These are phyloP conservation scores for Drosophila vallismaia DNA, from an alignment of 2,888 invertebrate genomes.

Conservation along the genomic window DNA sequence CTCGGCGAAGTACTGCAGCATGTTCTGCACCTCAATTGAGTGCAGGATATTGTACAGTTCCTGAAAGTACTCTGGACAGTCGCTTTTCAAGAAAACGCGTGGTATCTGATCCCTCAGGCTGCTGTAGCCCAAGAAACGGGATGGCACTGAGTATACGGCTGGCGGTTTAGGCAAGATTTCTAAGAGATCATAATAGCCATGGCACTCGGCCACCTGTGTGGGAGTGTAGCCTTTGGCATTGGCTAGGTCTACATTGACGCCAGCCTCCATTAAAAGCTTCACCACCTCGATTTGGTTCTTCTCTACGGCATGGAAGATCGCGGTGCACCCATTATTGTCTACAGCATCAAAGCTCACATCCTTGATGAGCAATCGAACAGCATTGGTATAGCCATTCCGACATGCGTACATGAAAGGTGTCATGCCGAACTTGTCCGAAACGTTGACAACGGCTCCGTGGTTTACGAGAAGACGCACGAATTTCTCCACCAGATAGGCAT, in stretches of 20 bases:
- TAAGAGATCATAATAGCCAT: conserved; percentile 81
- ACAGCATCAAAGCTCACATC: conserved; percentile 79
- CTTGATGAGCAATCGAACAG: conserved; percentile 73
- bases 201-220: conserved; percentile 79
- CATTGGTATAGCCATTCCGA: conserved; percentile 70
- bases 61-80: conserved; percentile 83
- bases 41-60: conserved; percentile 78
- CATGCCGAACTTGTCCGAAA: conserved; percentile 80
- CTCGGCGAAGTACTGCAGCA: conserved; percentile 78
- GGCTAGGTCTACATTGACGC: conserved; percentile 70
- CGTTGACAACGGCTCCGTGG: conserved; percentile 78
- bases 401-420: conserved; percentile 83
- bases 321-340: conserved; percentile 82
- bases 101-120: conserved; percentile 81
- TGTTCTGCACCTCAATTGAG: conserved; percentile 69
- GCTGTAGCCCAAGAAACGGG: conserved; percentile 77
- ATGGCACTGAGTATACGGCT: conserved; percentile 73
- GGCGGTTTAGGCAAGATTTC: conserved; percentile 74
- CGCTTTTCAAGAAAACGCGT: conserved; percentile 80
- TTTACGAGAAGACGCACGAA: conserved; percentile 73
- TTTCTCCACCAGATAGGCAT: conserved; percentile 58
- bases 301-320: conserved; percentile 83
- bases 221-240: conserved; percentile 82
- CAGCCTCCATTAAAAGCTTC: conserved; percentile 76
- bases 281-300: conserved; percentile 80